phyloP scores from a whole-genome alignment of 2,888 invertebrate genomes.

The Sericinus montela region DNA sequence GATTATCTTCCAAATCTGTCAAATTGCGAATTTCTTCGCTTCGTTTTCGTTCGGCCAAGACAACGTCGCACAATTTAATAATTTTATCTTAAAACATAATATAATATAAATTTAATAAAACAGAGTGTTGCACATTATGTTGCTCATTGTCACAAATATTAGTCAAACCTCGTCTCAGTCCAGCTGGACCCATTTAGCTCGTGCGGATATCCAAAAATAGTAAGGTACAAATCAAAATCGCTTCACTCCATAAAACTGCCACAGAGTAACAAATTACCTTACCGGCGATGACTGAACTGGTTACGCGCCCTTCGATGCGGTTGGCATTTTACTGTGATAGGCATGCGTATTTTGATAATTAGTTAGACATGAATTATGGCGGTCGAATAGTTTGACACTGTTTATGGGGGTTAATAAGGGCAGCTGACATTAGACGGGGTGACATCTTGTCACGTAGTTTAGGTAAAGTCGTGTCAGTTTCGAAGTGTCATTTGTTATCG shows the following conservation, averaged over 20 bases:
- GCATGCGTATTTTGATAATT: conserved; percentile 50
- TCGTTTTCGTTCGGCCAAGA: too few relatives aligned
- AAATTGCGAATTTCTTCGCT: too few relatives aligned
- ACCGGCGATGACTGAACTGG: conserved; percentile 23
- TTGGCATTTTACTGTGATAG: conserved; percentile 15
- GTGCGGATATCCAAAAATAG: conserved; percentile 56
- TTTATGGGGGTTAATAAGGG: conserved; percentile 65
- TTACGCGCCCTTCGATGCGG: conserved; percentile 25
- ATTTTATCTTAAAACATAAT: too few relatives aligned
- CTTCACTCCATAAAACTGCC: conserved; percentile 43
- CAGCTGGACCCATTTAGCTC: conserved; percentile 34
- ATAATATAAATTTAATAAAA: too few relatives aligned
- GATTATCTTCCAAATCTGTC: too few relatives aligned
- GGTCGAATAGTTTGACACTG: conserved; percentile 42
- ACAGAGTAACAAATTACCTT: conserved; percentile 51
- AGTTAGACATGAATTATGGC: conserved; percentile 59
- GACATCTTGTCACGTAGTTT: conserved; percentile 10
- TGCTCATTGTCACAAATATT: not conserved
- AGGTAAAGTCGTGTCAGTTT: conserved; percentile 1
- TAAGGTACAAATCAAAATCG: conserved; percentile 47
- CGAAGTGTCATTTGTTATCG: conserved; percentile 15
- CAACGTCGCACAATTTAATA: too few relatives aligned
- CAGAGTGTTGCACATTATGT: too few relatives aligned
- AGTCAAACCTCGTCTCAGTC: conserved; percentile 28
- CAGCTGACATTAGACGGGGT: conserved; percentile 38